These are phyloP conservation scores for Discoglossus pictus DNA, from an alignment of 2,797 vertebrate species.

Conservation along the genomic window DNA sequence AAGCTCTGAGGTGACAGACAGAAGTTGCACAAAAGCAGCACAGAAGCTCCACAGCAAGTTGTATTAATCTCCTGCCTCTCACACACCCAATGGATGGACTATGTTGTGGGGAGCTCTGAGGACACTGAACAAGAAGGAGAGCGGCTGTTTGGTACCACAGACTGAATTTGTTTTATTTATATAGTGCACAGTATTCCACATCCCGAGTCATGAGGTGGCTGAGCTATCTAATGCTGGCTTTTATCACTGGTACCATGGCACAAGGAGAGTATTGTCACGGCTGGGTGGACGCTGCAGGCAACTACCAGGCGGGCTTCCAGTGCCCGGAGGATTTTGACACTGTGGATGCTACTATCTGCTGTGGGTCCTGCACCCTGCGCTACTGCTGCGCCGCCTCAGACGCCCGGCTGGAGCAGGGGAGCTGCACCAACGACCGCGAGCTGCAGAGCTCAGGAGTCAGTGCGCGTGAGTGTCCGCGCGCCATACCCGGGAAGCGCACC, in stretches of 20 bases:
- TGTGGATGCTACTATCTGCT: constrained; percentile 90
- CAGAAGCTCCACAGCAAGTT: constrained; percentile 25
- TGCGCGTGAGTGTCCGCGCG: constrained; percentile 78
- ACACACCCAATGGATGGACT: not conserved
- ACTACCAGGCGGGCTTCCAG: constrained; percentile 90
- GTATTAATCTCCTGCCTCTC: constrained; percentile 46
- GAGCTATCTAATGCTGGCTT: constrained; percentile 73
- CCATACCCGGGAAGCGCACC: no score
- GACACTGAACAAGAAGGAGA: not conserved
- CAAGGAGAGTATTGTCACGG: constrained; percentile 96
- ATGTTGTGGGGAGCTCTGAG: not conserved
- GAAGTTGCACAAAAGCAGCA: not conserved
- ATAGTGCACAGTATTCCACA: no score
- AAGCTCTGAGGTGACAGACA: not conserved
- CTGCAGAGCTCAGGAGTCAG: constrained; percentile 76
- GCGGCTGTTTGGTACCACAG: no score
- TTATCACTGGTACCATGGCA: constrained; percentile 76
- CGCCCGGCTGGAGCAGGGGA: constrained; percentile 89
- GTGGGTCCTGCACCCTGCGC: constrained; percentile 89
- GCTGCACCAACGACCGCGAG: constrained; percentile 89
- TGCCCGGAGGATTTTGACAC: constrained; percentile 96
- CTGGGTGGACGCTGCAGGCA: constrained; percentile 87
- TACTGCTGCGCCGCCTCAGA: constrained; percentile 91
- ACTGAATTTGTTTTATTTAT: no score
- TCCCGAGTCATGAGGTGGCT: constrained; percentile 65